Base-by-base conservation (phyloP, 2,888 invertebrate genomes). In the Coenonympha glycerion region DNA sequence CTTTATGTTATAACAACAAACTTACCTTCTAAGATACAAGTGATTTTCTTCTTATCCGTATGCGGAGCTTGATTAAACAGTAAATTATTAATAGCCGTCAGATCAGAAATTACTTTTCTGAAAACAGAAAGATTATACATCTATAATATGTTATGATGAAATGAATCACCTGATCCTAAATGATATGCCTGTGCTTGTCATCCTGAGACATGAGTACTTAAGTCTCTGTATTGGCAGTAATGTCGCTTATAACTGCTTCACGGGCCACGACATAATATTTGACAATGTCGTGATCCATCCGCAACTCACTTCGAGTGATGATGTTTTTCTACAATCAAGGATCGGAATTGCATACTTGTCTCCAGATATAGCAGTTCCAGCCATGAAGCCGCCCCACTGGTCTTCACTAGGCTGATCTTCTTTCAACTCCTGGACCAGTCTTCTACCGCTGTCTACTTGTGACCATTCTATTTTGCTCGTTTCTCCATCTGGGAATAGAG, bases 401-500 rank as follows among this genome's bases (percentile, higher is more conserved):
- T 80, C 79, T 11, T 71, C 68, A 0, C 62, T 53, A 0, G 55
- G 61, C 2, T 56, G 57, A 15, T 76, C 74, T 0, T 69, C 69
- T 1, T 62, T 73, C 2, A 88, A 62, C 57, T 86, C 87, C 49
- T 88, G 87, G 0, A 88, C 67, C n/a, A 87, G 59, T 1, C 62
- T 64, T 52, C 71, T 76, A 2, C 71, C 72, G 1, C 59, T 58
- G 9, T 77, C 73, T 6, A 67, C 22, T 18, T 74, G 68, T 0
- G 84, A 79, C 88, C 87, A 87, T 53, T 82, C 77, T 11, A 86
- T 85, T 55, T 74, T 71, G 0, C 58, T 66, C 1, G 76, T 76
- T 19, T 61, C 59, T 13, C 21, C 21, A 34, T 49, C 47, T n/a
- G n/a, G n/a, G n/a, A n/a, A n/a, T n/a, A n/a, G n/a, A n/a, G n/a